Conservation (phyloP, 2,888 invertebrate genomes). For the Peribatodes rhomboidaria region DNA sequence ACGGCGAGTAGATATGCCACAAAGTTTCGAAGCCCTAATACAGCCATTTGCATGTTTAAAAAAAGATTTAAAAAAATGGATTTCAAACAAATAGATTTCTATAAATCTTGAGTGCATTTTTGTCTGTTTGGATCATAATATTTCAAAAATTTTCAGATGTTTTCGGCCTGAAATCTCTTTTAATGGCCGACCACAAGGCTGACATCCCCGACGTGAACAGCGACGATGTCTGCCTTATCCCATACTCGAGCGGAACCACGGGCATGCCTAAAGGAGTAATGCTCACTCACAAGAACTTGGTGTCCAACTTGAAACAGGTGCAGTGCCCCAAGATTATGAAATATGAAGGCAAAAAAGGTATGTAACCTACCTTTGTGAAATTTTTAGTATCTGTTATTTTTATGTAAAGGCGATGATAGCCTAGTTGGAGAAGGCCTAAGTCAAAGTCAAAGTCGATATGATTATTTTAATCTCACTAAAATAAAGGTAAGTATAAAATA, state of each 20-base stretch:
- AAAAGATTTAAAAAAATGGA: background rate
- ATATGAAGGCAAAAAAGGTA: conserved; percentile 74
- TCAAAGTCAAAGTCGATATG: no score
- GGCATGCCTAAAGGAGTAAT: conserved; percentile 94
- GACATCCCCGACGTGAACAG: conserved; percentile 77
- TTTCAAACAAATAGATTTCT: background rate
- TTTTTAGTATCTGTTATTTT: background rate
- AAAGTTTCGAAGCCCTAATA: no score
- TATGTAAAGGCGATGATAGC: background rate
- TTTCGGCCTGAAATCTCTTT: conserved; percentile 77
- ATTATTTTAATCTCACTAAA: no score
- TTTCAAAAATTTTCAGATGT: conserved; percentile 64
- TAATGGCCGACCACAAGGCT: conserved; percentile 77
- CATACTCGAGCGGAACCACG: conserved; percentile 91
- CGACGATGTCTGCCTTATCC: conserved; percentile 85
- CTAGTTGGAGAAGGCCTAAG: no score
- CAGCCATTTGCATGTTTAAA: no score
- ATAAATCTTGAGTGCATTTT: background rate
- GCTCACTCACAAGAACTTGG: conserved; percentile 90
- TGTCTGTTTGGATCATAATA: background rate
- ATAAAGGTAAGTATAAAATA: no score
- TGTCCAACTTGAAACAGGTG: conserved; percentile 84
- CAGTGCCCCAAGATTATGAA: conserved; percentile 78
- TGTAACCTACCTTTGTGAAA: background rate
- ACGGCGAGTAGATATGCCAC: no score